phyloP scores from a whole-genome alignment of 2,113 vertebrate genomes.

The Gallinago jamesoni region DNA sequence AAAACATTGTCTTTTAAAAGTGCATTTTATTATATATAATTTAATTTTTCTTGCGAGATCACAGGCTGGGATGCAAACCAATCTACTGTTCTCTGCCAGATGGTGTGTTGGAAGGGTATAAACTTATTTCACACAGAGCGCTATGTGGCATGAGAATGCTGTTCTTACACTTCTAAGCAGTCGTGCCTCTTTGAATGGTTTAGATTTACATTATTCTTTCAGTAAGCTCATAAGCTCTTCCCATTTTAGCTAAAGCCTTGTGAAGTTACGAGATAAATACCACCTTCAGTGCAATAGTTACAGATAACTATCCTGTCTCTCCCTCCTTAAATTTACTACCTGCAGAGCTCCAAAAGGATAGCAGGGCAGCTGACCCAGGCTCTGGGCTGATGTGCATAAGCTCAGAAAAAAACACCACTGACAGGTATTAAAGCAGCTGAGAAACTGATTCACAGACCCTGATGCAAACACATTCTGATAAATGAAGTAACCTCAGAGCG shows the following conservation, averaged over 20 bases:
- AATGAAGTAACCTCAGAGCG: neutral
- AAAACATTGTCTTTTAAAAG: neutral
- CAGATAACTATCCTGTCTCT: neutral
- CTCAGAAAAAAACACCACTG: too few relatives aligned
- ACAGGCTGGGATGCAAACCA: conserved; percentile 44
- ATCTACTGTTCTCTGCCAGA: conserved; percentile 44
- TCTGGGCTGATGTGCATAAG: neutral
- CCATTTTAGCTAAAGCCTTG: conserved; percentile 10
- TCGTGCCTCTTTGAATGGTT: conserved; percentile 27
- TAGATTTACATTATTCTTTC: conserved; percentile 16
- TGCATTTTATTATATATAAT: neutral
- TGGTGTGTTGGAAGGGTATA: conserved; percentile 58
- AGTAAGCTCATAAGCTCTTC: neutral
- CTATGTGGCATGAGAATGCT: conserved; percentile 48
- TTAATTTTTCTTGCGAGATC: conserved; percentile 45
- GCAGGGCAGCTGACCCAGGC: neutral
- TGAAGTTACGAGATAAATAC: neutral
- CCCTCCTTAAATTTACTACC: neutral
- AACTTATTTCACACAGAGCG: conserved; percentile 43
- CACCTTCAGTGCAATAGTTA: neutral
- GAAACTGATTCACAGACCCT: neutral
- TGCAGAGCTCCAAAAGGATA: neutral
- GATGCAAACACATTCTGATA: neutral
- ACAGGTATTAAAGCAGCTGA: neutral
- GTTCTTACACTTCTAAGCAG: conserved; percentile 51